A percentile compares a stretch with the other conserved stretches of the same genome.
phyloP scores from a whole-genome alignment of 2,888 invertebrate species.

The Timandra comae region DNA sequence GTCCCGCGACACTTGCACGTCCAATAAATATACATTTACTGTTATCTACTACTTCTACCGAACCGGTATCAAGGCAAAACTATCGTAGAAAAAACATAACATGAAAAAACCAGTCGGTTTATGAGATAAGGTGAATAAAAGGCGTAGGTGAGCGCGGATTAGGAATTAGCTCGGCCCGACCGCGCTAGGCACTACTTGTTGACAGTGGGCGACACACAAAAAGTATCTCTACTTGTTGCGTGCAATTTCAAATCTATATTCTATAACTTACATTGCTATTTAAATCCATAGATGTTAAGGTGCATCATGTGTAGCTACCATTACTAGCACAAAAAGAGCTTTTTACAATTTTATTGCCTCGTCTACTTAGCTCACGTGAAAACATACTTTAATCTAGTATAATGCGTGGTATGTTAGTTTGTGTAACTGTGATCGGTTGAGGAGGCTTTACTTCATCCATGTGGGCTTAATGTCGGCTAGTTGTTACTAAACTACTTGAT shows the following conservation, averaged over 20 bases:
- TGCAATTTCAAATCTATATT: too few species aligned
- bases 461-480: neutral
- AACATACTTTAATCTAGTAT: neutral
- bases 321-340: too few species aligned
- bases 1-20: slow-evolving; percentile 40
- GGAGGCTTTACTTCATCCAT: neutral
- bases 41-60: slow-evolving; percentile 70
- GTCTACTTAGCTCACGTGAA: too few species aligned
- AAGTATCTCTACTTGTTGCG: too few species aligned
- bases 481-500: neutral
- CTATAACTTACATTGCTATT: too few species aligned
- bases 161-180: too few species aligned
- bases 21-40: slow-evolving; percentile 71
- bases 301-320: too few species aligned
- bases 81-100: slow-evolving; percentile 70
- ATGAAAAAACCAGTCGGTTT: slow-evolving; percentile 61
- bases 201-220: too few species aligned
- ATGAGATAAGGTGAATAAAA: slow-evolving; percentile 36
- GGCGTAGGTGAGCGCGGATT: slow-evolving; percentile 14
- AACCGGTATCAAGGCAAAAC: slow-evolving; percentile 71
- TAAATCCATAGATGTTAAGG: too few species aligned
- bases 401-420: neutral
- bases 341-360: too few species aligned
- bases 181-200: too few species aligned
- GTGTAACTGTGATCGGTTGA: neutral